phyloP scores from a whole-genome alignment of 2,113 vertebrate species.

The Delphinus delphis region DNA sequence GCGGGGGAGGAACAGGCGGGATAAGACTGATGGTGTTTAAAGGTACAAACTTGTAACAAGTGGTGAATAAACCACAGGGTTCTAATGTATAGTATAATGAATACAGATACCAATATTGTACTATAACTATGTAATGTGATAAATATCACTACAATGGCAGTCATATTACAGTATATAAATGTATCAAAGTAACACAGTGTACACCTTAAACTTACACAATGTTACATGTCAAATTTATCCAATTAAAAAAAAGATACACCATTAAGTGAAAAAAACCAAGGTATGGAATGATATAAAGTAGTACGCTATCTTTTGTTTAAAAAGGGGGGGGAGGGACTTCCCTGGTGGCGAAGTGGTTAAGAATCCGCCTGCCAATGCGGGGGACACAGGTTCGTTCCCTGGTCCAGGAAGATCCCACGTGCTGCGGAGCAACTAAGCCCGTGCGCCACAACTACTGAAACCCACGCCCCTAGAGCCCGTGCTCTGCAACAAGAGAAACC shows the following conservation, averaged over 20 bases:
- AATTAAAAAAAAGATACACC: neutral
- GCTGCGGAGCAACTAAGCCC: too few species aligned
- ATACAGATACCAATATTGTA: neutral
- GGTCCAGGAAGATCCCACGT: too few species aligned
- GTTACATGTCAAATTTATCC: neutral
- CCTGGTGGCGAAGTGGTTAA: too few species aligned
- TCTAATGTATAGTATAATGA: neutral
- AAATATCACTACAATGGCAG: neutral
- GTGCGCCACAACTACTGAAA: too few species aligned
- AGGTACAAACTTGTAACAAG: neutral
- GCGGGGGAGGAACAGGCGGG: neutral
- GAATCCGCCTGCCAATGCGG: too few species aligned
- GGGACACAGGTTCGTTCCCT: too few species aligned
- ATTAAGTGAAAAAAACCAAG: slow-evolving; percentile 35
- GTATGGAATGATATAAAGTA: neutral
- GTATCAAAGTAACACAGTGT: neutral
- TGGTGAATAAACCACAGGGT: neutral
- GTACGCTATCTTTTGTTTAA: neutral
- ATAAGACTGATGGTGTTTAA: neutral
- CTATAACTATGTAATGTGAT: neutral
- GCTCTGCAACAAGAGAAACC: too few species aligned
- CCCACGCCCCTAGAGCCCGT: too few species aligned
- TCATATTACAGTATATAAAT: neutral
- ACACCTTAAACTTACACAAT: neutral
- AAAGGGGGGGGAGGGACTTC: neutral